Conservation (phyloP, 2,797 vertebrate species). For the Parauchenoglanis ngamensis region DNA sequence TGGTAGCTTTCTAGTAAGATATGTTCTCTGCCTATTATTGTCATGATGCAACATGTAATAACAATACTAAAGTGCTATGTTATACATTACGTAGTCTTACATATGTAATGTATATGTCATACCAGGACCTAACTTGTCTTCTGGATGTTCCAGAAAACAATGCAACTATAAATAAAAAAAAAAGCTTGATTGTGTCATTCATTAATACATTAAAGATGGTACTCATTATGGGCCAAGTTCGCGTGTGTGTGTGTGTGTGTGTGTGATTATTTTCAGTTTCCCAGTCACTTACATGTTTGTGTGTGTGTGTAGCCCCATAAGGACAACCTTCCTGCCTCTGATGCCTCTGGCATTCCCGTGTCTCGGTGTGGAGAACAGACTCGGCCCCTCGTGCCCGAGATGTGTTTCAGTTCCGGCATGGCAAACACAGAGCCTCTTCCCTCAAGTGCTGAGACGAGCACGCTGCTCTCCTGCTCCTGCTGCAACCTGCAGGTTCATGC, state of each 20-base stretch:
- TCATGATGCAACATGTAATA: background rate
- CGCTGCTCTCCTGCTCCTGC: conserved; percentile 84
- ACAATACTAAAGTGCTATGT: background rate
- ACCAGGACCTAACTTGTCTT: background rate
- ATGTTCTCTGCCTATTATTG: background rate
- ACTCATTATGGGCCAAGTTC: background rate
- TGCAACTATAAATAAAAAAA: background rate
- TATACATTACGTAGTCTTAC: background rate
- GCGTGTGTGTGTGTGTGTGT: no score
- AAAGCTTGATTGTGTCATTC: background rate
- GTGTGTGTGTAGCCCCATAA: conserved; percentile 63
- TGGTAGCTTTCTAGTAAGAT: background rate
- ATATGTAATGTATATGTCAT: background rate
- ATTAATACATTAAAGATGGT: background rate
- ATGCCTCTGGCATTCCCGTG: conserved; percentile 46
- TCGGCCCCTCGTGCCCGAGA: conserved; percentile 91
- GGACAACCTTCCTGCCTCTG: conserved; percentile 53
- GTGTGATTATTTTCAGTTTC: background rate
- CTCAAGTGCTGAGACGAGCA: conserved; percentile 87
- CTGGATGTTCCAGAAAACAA: background rate
- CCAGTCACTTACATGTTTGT: background rate
- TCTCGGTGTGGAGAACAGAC: conserved; percentile 80
- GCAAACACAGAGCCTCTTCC: conserved; percentile 89
- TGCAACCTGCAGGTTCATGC: conserved; percentile 94
- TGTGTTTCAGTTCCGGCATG: conserved; percentile 91